Base-by-base conservation (phyloP, 1,140 invertebrate species). In the Conopomorpha cramerella region DNA sequence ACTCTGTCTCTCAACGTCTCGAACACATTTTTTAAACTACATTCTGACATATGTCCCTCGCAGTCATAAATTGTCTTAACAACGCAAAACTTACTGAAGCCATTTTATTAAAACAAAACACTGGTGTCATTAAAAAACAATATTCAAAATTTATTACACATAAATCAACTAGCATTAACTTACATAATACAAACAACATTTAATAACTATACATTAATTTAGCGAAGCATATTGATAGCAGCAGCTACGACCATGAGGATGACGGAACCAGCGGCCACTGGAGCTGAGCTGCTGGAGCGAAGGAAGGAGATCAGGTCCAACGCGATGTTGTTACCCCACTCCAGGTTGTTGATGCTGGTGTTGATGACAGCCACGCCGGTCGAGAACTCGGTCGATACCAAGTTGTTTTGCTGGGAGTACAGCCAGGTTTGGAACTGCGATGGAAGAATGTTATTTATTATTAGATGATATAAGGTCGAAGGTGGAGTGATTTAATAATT, bases 381-480 rank as follows among this genome's bases (percentile, higher is more conserved):
- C 1, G 10, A 15, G 46, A 74, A 70, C 13, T 29, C 28, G 1
- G 56, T 47, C 1, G 16, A 34, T 2, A 16, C 49, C 2, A 71
- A 43, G 0, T 31, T 46, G 0, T 60, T 4, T 37, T 74, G 66
- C 19, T 67, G 54, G 1, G 35, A 26, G 31, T 63, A 65, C 2
- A 50, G 18, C 66, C 66, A 74, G 2, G 36, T 30, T 59, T 68
- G 70, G 57, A 71, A 68, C 68, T 73, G 51, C 14, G 50, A 58
- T 15, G 34, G 14, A 36, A 23, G 10, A 23, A 6, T 4, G 19
- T 23, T 23, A 6, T 10, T 6, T 23, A 6, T 23, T 23, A 23
- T 23, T 23, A 23, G 19, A 23, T 10, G 10, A 23, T 23, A 10
- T 4, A 23, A 23, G 4, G 4, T 10, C 19, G 19, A 23, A 23